These are phyloP conservation scores for Stomatorhinus walkeri DNA, from an alignment of 2,797 vertebrate species.

Conservation along the genomic window DNA sequence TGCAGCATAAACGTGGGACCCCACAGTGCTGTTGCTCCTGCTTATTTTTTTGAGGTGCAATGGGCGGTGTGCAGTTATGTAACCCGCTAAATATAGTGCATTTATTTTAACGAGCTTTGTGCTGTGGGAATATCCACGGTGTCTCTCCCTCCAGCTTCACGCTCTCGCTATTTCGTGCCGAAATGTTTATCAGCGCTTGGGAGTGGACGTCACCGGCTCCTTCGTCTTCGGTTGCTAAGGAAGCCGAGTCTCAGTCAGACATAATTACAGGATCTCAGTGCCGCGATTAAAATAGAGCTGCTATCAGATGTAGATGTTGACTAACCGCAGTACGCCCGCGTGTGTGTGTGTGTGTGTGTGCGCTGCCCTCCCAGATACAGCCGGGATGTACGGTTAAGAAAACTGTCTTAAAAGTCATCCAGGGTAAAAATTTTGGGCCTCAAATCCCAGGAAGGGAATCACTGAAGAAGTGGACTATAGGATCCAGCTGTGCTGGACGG, in stretches of 20 bases:
- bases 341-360: not conserved
- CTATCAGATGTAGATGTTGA: not conserved
- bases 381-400: not conserved
- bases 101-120: not conserved
- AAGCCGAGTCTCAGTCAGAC: slow-evolving; percentile 13
- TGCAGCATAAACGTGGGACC: not conserved
- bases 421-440: not conserved
- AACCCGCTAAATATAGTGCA: not conserved
- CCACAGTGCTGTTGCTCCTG: not conserved
- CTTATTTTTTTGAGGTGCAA: slow-evolving; percentile 4
- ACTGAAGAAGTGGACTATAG: not conserved
- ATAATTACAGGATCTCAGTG: slow-evolving; percentile 17
- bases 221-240: slow-evolving; percentile 8
- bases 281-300: slow-evolving; percentile 14
- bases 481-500: not conserved
- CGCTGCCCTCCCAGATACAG: not conserved
- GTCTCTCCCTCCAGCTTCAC: not conserved
- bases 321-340: not conserved
- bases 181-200: not conserved
- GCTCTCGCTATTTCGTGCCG: not conserved
- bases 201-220: not conserved
- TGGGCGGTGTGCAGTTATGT: not conserved
- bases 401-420: not conserved
- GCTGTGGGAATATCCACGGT: not conserved
- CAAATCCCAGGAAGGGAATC: not conserved